A percentile compares a stretch with the other conserved stretches of the same genome.
Conservation (phyloP, 2,113 vertebrate species). For the Tragelaphus strepsiceros region DNA sequence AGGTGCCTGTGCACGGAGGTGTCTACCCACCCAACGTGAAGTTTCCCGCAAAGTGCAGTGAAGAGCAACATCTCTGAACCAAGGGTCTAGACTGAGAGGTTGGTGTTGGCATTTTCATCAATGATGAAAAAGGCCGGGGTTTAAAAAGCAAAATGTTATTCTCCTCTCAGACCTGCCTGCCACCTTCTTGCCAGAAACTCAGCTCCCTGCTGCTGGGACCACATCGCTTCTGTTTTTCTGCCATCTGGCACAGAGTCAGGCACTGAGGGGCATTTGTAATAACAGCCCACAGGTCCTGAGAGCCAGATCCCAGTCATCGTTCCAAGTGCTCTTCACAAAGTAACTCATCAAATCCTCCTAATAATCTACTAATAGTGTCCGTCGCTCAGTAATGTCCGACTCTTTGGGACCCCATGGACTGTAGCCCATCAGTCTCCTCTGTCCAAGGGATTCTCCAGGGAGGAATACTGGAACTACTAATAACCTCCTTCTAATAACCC, state of each 20-base stretch:
- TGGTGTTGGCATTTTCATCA: background rate
- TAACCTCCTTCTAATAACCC: background rate
- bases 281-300: background rate
- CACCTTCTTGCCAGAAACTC: background rate
- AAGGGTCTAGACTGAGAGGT: background rate
- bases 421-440: background rate
- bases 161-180: background rate
- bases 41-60: background rate
- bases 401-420: background rate
- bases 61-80: background rate
- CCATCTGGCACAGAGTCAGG: background rate
- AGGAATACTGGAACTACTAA: background rate
- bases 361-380: background rate
- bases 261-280: background rate
- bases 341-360: background rate
- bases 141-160: background rate
- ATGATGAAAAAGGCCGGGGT: background rate
- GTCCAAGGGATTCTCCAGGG: background rate
- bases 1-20: background rate
- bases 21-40: background rate
- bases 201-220: background rate
- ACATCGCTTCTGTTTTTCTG: background rate
- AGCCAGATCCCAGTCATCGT: background rate
- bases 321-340: background rate
- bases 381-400: background rate